A percentile compares a stretch with the other conserved stretches of the same genome.
Evolutionary conservation across 1,140 invertebrate species (phyloP).

Genomic region (Heliconius congener): DNA sequence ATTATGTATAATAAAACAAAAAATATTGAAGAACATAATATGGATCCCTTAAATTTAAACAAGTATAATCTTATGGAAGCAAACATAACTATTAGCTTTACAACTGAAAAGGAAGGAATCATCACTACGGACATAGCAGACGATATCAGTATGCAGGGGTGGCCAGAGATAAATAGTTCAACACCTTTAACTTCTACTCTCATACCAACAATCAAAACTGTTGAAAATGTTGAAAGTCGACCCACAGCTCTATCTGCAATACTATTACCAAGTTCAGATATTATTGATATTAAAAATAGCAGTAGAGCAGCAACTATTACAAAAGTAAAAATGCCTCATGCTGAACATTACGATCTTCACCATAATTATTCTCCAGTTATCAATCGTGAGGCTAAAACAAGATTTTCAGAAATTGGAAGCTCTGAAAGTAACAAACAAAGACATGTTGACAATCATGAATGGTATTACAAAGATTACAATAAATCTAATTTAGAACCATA

Average conservation of each 20-base stretch:
- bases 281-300: constrained; percentile 50
- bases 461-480: constrained; percentile 92
- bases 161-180: constrained; percentile 66
- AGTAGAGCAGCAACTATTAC: constrained; percentile 71
- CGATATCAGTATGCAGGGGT: constrained; percentile 67
- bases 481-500: constrained; percentile 86
- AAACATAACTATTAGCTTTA: constrained; percentile 67
- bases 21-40: constrained; percentile 69
- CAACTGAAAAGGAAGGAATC: constrained; percentile 72
- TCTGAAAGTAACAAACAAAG: constrained; percentile 54
- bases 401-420: constrained; percentile 61
- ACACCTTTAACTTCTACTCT: constrained; percentile 44
- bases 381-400: constrained; percentile 75
- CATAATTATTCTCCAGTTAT: constrained; percentile 63
- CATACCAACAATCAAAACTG: constrained; percentile 56
- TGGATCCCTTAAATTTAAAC: constrained; percentile 57
- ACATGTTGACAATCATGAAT: constrained; percentile 83
- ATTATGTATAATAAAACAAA: constrained; percentile 72
- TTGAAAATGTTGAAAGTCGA: constrained; percentile 59
- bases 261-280: constrained; percentile 57
- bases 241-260: constrained; percentile 66
- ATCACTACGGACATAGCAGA: constrained; percentile 74
- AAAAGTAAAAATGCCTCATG: constrained; percentile 71
- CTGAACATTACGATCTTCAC: constrained; percentile 62
- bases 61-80: constrained; percentile 75